Evolutionary conservation across 1,140 invertebrate genomes (phyloP), one percentile per base, ranked within the genome.

Genomic region (Probaryconus sp.): DNA sequence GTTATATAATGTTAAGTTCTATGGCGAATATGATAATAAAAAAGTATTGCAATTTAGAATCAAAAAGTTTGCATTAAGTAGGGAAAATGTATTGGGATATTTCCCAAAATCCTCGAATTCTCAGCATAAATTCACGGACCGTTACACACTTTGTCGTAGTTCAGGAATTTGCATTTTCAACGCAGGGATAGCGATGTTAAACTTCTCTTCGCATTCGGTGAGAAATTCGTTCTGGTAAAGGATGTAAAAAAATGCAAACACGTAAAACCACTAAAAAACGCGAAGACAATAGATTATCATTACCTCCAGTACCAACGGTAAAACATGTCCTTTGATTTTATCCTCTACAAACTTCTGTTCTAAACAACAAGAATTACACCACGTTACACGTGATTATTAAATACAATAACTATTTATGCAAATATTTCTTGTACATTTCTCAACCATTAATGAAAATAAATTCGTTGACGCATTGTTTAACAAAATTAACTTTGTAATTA

Each of bases 221-320:
- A 40, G 35, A 48, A 61, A 48, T 61, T 61, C 43, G 20, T 61
- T 61, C 7, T 16, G 18, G 0, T 13, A 37, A 7, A 40, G 35
- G 18, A 42, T 35, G 21, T 9, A 47, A 40, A 61, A 61, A 61
- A 50, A 61, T 31, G 45, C 24, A 50, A 50, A 61, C 56, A 40
- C 43, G 56, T 48, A 61, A 48, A 61, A 48, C 56, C 56, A 48
- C 56, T 61, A 48, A 61, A 60, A 61, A 61, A 38, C 43, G 33
- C 21, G 42, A 47, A 61, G 31, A 31, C 45, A 50, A 63, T 63
- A 50, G 58, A 63, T 63, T 63, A 63, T 63, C 45, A 63, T 63
- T 63, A 48, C 21, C n/a, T 10, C 45, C 24, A 38, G 28, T 63
- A 31, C 18, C 50, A 42, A 63, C 50, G 50, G 30, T 63, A 63